Conservation (phyloP, 1,140 invertebrate genomes). For the Drosophila jambulina region DNA sequence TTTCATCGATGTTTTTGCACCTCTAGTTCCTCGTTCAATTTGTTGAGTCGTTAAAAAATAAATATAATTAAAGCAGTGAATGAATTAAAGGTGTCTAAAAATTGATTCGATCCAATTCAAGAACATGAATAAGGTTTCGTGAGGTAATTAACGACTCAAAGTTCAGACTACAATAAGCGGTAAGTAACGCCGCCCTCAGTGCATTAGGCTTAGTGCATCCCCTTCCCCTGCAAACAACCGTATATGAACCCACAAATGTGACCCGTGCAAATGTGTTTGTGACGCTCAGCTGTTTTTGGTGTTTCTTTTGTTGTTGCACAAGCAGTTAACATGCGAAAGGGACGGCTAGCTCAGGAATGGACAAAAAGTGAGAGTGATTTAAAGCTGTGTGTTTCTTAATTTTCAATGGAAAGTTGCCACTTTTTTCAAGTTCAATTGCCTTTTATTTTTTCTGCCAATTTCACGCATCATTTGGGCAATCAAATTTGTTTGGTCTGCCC, state of each 20-base stretch:
- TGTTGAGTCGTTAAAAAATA: too few species aligned
- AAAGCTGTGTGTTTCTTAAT: slow-evolving; percentile 85
- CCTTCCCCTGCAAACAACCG: slow-evolving; percentile 3
- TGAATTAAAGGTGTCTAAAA: not conserved
- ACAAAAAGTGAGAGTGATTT: slow-evolving; percentile 79
- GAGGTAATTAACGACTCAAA: too few species aligned
- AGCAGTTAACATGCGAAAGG: slow-evolving; percentile 4
- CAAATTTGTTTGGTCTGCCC: slow-evolving; percentile 30
- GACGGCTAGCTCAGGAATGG: slow-evolving; percentile 6
- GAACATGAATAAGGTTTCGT: not conserved
- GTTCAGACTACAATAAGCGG: not conserved
- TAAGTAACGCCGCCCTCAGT: not conserved
- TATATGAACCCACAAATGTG: not conserved
- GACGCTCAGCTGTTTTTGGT: slow-evolving; percentile 33
- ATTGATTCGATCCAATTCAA: not conserved
- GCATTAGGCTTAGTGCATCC: too few species aligned
- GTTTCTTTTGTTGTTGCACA: slow-evolving; percentile 28
- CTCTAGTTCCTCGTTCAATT: not conserved
- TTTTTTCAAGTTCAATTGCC: slow-evolving; percentile 61
- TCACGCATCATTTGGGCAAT: slow-evolving; percentile 67
- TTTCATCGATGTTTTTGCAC: too few species aligned
- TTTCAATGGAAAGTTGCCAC: slow-evolving; percentile 16
- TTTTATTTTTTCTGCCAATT: slow-evolving; percentile 33
- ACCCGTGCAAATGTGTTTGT: slow-evolving; percentile 8
- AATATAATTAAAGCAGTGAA: not conserved